Percentiles rank a stretch among this genome's conserved stretches.
These are phyloP conservation scores for Plebejus argus DNA, from an alignment of 2,888 invertebrate species.

Conservation along the genomic window DNA sequence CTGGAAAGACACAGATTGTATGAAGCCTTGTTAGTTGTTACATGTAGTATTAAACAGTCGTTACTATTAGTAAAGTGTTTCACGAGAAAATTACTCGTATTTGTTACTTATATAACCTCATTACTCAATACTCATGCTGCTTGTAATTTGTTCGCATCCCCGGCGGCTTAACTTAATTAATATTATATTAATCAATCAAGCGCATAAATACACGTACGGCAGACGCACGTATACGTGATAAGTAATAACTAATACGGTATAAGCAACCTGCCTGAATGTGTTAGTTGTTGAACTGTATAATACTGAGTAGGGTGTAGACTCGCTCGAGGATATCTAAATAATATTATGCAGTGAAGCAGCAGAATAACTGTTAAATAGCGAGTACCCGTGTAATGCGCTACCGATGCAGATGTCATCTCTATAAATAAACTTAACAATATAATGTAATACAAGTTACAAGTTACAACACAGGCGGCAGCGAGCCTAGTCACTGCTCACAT, in stretches of 20 bases:
- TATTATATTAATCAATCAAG: slow-evolving; percentile 8
- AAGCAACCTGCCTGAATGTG: neutral
- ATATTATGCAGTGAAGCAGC: neutral
- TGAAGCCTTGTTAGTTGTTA: neutral
- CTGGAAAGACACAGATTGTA: too few relatives aligned
- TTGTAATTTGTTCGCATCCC: neutral
- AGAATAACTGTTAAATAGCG: neutral
- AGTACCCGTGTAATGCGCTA: neutral
- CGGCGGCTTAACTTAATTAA: neutral
- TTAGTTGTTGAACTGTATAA: neutral
- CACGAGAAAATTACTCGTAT: neutral
- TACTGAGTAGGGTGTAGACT: neutral
- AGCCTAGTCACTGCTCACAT: neutral
- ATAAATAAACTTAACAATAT: slow-evolving; percentile 6
- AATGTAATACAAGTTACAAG: too few relatives aligned
- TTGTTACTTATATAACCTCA: neutral
- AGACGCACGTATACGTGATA: neutral
- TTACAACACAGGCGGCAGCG: slow-evolving; percentile 1
- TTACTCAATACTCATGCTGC: slow-evolving; percentile 15
- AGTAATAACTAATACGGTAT: too few relatives aligned
- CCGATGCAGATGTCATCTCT: slow-evolving; percentile 17
- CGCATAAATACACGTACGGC: neutral
- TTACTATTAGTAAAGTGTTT: neutral
- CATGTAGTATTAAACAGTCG: neutral
- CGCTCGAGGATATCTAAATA: slow-evolving; percentile 6